phyloP scores from a whole-genome alignment of 2,888 invertebrate genomes.

The Euzophera pinguis region DNA sequence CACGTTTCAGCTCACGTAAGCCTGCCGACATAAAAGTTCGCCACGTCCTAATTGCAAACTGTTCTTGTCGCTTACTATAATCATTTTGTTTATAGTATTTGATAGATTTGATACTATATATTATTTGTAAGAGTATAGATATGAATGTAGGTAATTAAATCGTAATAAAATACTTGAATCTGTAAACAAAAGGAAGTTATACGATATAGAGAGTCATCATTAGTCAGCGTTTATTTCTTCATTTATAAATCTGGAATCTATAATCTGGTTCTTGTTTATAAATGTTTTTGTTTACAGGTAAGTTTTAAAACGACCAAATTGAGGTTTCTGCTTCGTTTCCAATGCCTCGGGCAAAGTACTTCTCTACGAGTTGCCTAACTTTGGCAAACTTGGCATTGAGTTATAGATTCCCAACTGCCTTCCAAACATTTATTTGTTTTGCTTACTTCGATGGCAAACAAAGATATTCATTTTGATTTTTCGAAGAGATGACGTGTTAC shows the following conservation, averaged over 20 bases:
- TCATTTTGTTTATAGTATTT: background rate
- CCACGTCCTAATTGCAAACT: conserved; percentile 66
- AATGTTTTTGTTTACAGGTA: conserved; percentile 71
- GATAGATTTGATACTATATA: too few relatives aligned
- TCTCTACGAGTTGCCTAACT: conserved; percentile 64
- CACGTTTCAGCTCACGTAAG: conserved; percentile 73
- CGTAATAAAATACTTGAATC: too few relatives aligned
- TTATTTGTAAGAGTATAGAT: too few relatives aligned
- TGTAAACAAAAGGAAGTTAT: too few relatives aligned
- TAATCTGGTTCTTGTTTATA: conserved; percentile 20
- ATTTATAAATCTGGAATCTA: background rate
- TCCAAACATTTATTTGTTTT: conserved; percentile 75
- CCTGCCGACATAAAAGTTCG: conserved; percentile 71
- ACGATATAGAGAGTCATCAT: too few relatives aligned
- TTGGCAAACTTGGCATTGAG: conserved; percentile 73
- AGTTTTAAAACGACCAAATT: conserved; percentile 57
- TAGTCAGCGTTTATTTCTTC: too few relatives aligned
- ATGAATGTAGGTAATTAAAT: too few relatives aligned
- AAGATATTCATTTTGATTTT: conserved; percentile 57
- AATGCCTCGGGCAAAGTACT: conserved; percentile 59
- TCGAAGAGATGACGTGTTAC: conserved; percentile 23
- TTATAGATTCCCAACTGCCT: conserved; percentile 76
- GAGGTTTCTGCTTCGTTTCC: conserved; percentile 49
- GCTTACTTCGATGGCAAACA: conserved; percentile 68
- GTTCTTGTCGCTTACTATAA: conserved; percentile 41